phyloP scores from a whole-genome alignment of 2,797 vertebrate genomes.

The Limosa lapponica region DNA sequence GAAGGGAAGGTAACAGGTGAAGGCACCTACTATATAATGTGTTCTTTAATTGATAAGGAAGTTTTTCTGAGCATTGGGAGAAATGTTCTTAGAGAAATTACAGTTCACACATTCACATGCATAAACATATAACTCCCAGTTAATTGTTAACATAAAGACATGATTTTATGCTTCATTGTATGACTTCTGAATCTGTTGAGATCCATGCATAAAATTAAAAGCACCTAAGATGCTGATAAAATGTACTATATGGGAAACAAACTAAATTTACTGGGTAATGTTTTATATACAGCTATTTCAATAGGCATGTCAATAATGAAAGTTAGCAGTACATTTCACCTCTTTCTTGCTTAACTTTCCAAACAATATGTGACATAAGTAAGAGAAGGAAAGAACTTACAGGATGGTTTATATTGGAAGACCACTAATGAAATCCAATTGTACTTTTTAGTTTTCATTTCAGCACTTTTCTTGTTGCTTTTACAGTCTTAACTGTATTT shows the following conservation, averaged over 20 bases:
- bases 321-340: not conserved
- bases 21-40: not conserved
- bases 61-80: not conserved
- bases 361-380: not conserved
- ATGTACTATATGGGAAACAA: not conserved
- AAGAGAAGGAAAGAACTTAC: not conserved
- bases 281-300: not conserved
- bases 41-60: not conserved
- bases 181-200: not conserved
- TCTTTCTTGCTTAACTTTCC: not conserved
- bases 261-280: not conserved
- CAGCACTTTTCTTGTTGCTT: not conserved
- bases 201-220: not conserved
- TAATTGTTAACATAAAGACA: not conserved
- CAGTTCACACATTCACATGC: not conserved
- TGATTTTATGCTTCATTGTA: not conserved
- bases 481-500: accelerated
- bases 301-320: not conserved
- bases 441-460: not conserved
- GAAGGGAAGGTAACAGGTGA: not conserved
- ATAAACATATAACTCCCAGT: not conserved
- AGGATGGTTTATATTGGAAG: not conserved
- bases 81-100: not conserved
- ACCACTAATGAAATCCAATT: not conserved
- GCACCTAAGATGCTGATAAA: not conserved